Evolutionary conservation across 2,113 vertebrate genomes (phyloP).

Genomic region (Larimichthys crocea): DNA sequence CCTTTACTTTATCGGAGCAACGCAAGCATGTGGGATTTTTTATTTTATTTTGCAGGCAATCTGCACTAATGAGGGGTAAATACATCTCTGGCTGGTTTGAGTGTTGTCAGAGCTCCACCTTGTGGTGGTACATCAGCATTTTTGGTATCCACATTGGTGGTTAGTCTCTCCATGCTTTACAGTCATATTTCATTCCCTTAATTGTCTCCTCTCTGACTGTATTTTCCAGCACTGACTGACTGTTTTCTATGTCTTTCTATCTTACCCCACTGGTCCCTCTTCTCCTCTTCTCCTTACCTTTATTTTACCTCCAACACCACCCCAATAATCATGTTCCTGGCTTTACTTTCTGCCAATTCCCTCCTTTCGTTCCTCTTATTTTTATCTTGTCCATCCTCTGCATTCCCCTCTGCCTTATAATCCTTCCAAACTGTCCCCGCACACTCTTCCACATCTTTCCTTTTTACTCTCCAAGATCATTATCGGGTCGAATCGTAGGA

Average conservation of each 20-base stretch:
- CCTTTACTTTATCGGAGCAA: constrained; percentile 25
- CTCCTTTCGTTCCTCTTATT: background rate
- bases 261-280: constrained; percentile 26
- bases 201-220: background rate
- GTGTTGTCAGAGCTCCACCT: constrained; percentile 65
- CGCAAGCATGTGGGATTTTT: constrained; percentile 12
- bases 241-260: constrained; percentile 42
- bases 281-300: constrained; percentile 30
- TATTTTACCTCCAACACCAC: constrained; percentile 26
- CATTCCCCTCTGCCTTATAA: constrained; percentile 1
- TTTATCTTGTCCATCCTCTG: background rate
- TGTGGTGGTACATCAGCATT: constrained; percentile 49
- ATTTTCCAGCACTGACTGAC: constrained; percentile 21
- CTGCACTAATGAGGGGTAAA: constrained; percentile 52
- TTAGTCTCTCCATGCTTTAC: constrained; percentile 21
- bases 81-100: constrained; percentile 12
- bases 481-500: constrained; percentile 98
- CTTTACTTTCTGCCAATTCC: constrained; percentile 3
- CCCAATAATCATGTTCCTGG: constrained; percentile 22
- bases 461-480: constrained; percentile 85
- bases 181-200: constrained; percentile 25
- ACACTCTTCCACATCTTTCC: background rate
- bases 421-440: constrained; percentile 17
- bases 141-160: background rate
- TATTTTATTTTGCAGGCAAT: constrained; percentile 15